Percentiles rank a stretch among this genome's conserved stretches.
Conservation (phyloP, 1,140 invertebrate genomes). For the Drosophila orena region DNA sequence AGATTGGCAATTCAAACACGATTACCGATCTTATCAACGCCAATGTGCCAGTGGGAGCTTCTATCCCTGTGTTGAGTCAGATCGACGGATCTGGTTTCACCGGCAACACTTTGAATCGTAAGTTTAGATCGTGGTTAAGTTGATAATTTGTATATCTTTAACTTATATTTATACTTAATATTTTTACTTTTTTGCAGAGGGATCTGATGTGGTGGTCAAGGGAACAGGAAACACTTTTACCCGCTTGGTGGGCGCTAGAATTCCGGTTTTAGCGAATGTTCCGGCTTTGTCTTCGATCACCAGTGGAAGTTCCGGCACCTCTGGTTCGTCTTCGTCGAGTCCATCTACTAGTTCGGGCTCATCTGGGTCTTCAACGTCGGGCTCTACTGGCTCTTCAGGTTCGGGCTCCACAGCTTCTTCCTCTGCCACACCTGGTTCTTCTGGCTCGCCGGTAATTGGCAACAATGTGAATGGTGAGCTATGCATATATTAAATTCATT, state of each 20-base stretch:
- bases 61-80: too few relatives aligned
- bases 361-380: background rate
- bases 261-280: background rate
- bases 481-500: too few relatives aligned
- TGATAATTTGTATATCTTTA: background rate
- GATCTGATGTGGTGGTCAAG: background rate
- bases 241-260: too few relatives aligned
- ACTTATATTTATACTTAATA: too few relatives aligned
- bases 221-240: background rate
- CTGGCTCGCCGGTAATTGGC: background rate
- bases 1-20: background rate
- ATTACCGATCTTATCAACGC: background rate
- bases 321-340: background rate
- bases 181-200: background rate
- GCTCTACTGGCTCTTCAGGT: background rate
- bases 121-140: background rate
- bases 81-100: too few relatives aligned
- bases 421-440: constrained; percentile 6
- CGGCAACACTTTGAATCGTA: background rate
- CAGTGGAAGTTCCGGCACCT: background rate
- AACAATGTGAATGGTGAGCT: constrained; percentile 7
- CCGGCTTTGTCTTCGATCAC: background rate
- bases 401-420: background rate
- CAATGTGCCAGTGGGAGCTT: too few relatives aligned
- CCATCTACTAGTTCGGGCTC: background rate